Conservation (phyloP, 2,113 vertebrate genomes). For the Prunella fulvescens region DNA sequence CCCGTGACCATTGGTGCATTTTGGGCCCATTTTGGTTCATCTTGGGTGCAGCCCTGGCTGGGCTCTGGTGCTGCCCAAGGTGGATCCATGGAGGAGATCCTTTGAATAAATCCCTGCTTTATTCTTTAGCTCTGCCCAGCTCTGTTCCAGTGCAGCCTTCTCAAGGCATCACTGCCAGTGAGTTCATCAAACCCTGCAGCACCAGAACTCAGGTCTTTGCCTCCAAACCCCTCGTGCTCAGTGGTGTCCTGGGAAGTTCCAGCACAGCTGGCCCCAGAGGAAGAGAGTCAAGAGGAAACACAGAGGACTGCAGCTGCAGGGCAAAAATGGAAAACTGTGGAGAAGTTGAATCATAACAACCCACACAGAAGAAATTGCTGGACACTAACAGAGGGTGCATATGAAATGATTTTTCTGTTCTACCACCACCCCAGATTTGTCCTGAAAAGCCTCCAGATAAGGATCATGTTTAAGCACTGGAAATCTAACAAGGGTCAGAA, state of each 20-base stretch:
- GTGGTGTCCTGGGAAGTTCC: fast-evolving
- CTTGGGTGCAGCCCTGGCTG: neutral
- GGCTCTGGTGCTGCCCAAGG: neutral
- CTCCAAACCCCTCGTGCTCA: neutral
- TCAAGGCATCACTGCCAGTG: neutral
- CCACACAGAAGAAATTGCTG: neutral
- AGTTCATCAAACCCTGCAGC: neutral
- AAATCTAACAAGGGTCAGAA: neutral
- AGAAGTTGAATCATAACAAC: neutral
- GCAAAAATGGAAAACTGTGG: neutral
- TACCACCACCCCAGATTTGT: neutral
- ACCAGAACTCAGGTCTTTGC: neutral
- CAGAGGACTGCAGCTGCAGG: neutral
- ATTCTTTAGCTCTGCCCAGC: fast-evolving
- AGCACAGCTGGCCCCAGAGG: neutral
- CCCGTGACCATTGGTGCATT: neutral
- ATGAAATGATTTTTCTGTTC: neutral
- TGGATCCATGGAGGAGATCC: neutral
- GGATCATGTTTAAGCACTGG: neutral
- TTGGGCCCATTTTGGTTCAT: neutral
- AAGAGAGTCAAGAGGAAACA: neutral
- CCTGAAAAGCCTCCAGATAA: neutral
- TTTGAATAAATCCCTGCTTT: neutral
- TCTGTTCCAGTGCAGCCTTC: neutral
- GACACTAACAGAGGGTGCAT: neutral